Conservation (phyloP, 2,888 invertebrate species). For the Ectemnius lituratus region DNA sequence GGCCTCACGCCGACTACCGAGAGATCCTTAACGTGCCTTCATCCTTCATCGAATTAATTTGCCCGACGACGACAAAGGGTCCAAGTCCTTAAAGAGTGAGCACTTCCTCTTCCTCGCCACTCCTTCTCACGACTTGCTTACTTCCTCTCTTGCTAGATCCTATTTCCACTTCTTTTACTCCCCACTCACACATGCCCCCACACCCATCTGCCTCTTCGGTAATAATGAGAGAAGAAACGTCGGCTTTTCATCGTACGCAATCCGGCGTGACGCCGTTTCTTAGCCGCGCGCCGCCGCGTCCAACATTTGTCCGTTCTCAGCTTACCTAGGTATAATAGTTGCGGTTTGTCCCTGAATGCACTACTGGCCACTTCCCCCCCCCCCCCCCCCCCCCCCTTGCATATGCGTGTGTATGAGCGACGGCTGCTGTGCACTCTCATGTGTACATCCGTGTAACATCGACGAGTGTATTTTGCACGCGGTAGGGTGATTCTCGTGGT, state of each 20-base stretch:
- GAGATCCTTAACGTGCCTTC: conserved; percentile 54
- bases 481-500: no score
- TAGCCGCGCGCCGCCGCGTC: conserved; percentile 65
- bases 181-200: conserved; percentile 1
- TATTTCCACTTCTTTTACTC: conserved; percentile 31
- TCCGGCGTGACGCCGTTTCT: conserved; percentile 71
- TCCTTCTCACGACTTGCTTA: neutral
- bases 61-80: conserved; percentile 54
- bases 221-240: conserved; percentile 70
- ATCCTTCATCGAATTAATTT: conserved; percentile 66
- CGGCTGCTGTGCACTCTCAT: conserved; percentile 2
- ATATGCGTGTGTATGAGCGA: conserved; percentile 9
- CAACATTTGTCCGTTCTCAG: conserved; percentile 74
- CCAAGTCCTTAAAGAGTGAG: conserved; percentile 55
- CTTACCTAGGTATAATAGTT: conserved; percentile 61
- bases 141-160: conserved; percentile 9
- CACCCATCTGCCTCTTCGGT: conserved; percentile 41
- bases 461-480: no score
- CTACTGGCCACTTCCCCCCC: neutral
- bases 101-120: conserved; percentile 36
- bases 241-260: conserved; percentile 74
- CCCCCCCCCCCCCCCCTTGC: no score
- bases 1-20: neutral
- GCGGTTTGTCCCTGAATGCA: conserved; percentile 41
- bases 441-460: no score